Base-by-base conservation (phyloP, 2,888 invertebrate genomes). In the Leucophenga maculata region DNA sequence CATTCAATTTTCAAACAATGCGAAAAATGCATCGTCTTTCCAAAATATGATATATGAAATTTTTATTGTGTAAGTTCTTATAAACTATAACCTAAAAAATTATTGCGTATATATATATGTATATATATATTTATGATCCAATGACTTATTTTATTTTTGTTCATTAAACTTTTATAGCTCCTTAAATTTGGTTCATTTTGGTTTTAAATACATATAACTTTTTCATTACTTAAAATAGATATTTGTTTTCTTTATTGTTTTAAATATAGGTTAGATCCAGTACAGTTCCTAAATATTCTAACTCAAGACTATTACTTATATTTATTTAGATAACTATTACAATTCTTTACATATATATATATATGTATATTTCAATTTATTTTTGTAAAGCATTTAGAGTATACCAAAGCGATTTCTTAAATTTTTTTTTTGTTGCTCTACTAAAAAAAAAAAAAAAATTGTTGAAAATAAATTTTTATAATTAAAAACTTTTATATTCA, bases 321-420 rank as follows among this genome's bases (percentile, higher is more conserved):
- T 57, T 14, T 48, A 26, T 6, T 20, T 60, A 16, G 9, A 46
- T 14, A 13, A 1, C 14, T 48, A 52, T 50, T 54, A 16, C 1
- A 16, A 11, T 55, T 55, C 26, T 55, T 55, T 55, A 20, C 9
- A 55, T 55, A 55, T 55, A 18, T 14, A 22, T 4, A 18, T 55
- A 22, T 22, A 22, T 55, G 8, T 22, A 67, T 71, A 64, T 69
- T 22, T 69, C 69, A 69, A 60, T 77, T 71, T 65, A 68, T n/a
- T 70, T 79, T 82, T 85, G 87, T 88, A 88, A 88, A 88, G 89
- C 88, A 86, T 88, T 86, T 85, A 85, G 86, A 86, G 87, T 88
- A 88, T 88, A 88, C 88, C 88, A 88, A 88, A 88, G 89, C 88
- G 87, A 82, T 85, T 85, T 77, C 71, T 67, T 48, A 65, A 64